Conservation (phyloP, 2,113 vertebrate genomes). For the Rhynchomys soricoides region DNA sequence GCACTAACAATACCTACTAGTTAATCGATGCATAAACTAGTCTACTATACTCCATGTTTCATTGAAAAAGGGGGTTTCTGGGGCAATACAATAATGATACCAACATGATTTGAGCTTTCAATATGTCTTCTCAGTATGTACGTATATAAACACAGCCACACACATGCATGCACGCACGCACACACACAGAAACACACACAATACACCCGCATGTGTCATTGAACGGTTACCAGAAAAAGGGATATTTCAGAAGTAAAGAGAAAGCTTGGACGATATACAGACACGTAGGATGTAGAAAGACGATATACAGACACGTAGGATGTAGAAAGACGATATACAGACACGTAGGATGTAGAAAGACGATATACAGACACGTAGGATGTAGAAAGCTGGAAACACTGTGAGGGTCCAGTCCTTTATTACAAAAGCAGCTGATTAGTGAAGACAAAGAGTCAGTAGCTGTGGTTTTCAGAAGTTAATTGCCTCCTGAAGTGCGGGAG, state of each 20-base stretch:
- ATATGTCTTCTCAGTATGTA: neutral
- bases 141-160: too few species aligned
- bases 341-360: neutral
- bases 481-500: neutral
- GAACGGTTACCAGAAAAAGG: neutral
- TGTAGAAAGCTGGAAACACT: neutral
- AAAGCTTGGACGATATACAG: neutral
- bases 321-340: too few species aligned
- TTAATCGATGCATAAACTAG: neutral
- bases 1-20: neutral
- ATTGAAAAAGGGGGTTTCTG: neutral
- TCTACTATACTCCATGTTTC: neutral
- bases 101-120: neutral
- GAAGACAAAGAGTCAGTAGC: neutral
- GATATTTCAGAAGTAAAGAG: neutral
- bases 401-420: neutral
- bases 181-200: too few species aligned
- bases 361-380: neutral
- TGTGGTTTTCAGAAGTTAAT: neutral
- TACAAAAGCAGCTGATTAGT: neutral
- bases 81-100: neutral
- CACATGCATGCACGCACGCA: too few species aligned
- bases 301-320: neutral
- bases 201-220: neutral
- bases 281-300: neutral